A percentile compares a stretch with the other conserved stretches of the same genome.
Conservation (phyloP, 2,888 invertebrate species). For the Caenorhabditis panamensis region DNA sequence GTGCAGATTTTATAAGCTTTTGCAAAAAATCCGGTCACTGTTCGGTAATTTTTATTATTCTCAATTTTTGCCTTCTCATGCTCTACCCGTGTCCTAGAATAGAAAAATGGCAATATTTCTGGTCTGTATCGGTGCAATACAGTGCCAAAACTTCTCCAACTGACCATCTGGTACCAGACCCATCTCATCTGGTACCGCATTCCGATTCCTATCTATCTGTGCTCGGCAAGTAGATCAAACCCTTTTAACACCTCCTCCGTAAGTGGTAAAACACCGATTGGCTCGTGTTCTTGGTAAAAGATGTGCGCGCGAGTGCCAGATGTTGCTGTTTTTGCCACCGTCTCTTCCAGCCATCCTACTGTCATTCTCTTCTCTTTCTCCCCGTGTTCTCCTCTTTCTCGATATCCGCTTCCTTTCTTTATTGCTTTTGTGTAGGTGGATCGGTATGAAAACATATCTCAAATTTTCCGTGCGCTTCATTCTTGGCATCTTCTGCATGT, state of each 20-base stretch:
- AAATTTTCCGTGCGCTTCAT: not conserved
- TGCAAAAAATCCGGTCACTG: too few relatives aligned
- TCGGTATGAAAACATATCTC: not conserved
- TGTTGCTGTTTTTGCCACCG: too few relatives aligned
- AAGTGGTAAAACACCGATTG: conserved; percentile 14
- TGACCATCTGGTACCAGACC: not conserved
- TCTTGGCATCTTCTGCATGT: not conserved
- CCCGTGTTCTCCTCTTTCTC: not conserved
- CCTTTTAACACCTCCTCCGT: not conserved
- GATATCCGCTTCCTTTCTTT: not conserved
- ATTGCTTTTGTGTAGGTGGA: conserved; percentile 1
- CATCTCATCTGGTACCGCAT: not conserved
- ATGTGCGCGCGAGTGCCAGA: conserved; percentile 23
- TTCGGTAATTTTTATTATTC: too few relatives aligned
- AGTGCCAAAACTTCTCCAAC: not conserved
- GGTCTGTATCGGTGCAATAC: too few relatives aligned
- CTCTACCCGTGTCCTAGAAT: too few relatives aligned
- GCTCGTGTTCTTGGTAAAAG: not conserved
- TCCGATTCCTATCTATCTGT: not conserved
- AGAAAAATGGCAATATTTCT: too few relatives aligned
- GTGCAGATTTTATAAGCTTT: too few relatives aligned
- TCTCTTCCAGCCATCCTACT: not conserved
- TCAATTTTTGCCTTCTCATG: too few relatives aligned
- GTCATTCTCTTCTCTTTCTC: not conserved
- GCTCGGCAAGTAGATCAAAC: not conserved